These are phyloP conservation scores for Macrosiphum euphorbiae DNA, from an alignment of 2,888 invertebrate genomes.

Conservation along the genomic window DNA sequence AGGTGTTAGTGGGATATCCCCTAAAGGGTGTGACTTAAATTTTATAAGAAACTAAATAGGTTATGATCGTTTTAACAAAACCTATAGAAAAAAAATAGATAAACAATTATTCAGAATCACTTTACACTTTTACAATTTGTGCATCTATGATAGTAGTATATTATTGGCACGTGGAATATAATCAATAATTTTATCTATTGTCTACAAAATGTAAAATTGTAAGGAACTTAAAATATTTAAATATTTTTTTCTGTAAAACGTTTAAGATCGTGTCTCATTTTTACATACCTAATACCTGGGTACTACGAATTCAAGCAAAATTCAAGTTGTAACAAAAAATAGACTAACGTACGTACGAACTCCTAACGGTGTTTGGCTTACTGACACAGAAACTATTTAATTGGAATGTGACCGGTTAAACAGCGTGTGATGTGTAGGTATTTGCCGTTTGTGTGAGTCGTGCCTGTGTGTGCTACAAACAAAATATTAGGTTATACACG, in stretches of 20 bases:
- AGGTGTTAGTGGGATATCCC: not conserved
- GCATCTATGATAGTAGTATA: not conserved
- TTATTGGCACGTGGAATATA: not conserved
- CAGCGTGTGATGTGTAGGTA: constrained; percentile 27
- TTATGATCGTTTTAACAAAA: not conserved
- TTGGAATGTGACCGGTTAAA: constrained; percentile 49
- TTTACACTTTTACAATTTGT: not conserved
- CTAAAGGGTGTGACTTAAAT: not conserved
- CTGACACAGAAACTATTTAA: constrained; percentile 42
- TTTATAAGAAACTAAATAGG: not conserved
- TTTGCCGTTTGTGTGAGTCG: not conserved
- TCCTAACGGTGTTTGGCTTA: constrained; percentile 44
- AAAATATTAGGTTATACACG: not conserved
- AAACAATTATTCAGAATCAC: not conserved
- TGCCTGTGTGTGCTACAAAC: constrained; percentile 27
- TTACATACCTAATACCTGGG: not conserved
- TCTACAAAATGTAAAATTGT: not conserved
- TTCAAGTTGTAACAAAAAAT: not conserved
- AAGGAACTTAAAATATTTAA: not conserved
- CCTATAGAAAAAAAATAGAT: not conserved
- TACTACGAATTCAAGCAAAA: not conserved
- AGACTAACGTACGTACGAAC: not conserved
- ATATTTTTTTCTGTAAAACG: not conserved
- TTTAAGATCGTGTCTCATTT: not conserved
- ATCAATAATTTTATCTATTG: not conserved